A percentile compares a stretch with the other conserved stretches of the same genome.
phyloP scores from a whole-genome alignment of 2,797 vertebrate genomes.

The Melanotaenia maccullochi region DNA sequence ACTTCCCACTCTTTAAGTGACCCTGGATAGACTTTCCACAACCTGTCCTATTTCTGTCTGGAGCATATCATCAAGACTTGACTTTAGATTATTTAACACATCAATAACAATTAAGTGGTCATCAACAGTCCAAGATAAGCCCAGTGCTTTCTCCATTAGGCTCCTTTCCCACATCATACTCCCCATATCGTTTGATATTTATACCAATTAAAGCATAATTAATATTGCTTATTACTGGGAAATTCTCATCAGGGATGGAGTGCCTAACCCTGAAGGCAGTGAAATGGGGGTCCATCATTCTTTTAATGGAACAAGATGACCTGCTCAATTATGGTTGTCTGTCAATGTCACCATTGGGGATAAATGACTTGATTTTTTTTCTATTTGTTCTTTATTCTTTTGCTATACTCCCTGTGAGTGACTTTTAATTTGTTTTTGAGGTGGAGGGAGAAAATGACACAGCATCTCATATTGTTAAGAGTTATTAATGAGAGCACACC shows the following conservation, averaged over 20 bases:
- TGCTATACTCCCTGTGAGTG: constrained; percentile 68
- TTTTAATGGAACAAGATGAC: constrained; percentile 78
- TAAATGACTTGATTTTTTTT: constrained; percentile 69
- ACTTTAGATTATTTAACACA: constrained; percentile 66
- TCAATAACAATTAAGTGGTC: constrained; percentile 85
- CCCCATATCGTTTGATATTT: constrained; percentile 79
- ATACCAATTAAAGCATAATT: constrained; percentile 86
- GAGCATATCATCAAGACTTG: constrained; percentile 28
- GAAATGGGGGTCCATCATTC: constrained; percentile 71
- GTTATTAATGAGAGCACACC: constrained; percentile 71
- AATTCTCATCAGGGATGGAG: constrained; percentile 79
- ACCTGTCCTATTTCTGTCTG: constrained; percentile 25
- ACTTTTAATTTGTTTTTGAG: constrained; percentile 78
- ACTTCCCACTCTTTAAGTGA: constrained; percentile 13
- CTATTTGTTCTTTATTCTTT: constrained; percentile 40
- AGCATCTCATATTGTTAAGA: constrained; percentile 61
- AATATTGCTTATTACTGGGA: constrained; percentile 83
- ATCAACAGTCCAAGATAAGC: constrained; percentile 69
- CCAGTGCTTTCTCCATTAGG: constrained; percentile 78
- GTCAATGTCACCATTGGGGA: constrained; percentile 78
- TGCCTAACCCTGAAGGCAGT: constrained; percentile 71
- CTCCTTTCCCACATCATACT: constrained; percentile 71
- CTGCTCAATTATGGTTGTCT: constrained; percentile 82
- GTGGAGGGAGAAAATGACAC: constrained; percentile 45
- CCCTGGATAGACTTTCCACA: constrained; percentile 1